A percentile compares a stretch with the other conserved stretches of the same genome.
Evolutionary conservation across 2,113 vertebrate genomes (phyloP).

Genomic region (Oceanodroma tethys): DNA sequence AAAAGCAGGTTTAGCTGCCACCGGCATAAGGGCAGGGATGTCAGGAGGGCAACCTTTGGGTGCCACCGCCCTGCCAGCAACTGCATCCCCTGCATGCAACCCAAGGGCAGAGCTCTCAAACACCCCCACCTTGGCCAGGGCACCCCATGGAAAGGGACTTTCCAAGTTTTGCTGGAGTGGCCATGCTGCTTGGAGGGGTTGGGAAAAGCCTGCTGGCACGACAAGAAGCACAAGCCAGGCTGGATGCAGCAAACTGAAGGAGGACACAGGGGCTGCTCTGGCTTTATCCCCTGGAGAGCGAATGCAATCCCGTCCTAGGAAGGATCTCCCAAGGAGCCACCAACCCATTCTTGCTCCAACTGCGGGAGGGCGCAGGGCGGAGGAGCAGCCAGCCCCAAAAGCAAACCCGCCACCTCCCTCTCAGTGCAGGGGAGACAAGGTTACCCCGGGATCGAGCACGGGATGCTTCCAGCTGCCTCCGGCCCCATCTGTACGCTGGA

Average conservation of each 20-base stretch:
- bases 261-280: not conserved
- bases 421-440: not conserved
- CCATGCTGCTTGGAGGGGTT: not conserved
- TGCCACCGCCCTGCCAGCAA: not conserved
- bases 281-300: not conserved
- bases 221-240: not conserved
- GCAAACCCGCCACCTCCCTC: not conserved
- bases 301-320: not conserved
- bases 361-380: fast-evolving
- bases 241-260: not conserved
- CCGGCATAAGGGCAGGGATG: not conserved
- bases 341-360: fast-evolving
- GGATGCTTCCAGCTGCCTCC: not conserved
- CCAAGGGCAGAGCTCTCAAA: not conserved
- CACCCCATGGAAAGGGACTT: not conserved
- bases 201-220: not conserved
- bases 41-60: not conserved
- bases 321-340: not conserved
- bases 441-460: fast-evolving
- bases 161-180: not conserved
- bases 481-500: not conserved
- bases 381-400: not conserved
- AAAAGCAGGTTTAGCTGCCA: not conserved
- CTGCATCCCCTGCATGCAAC: not conserved
- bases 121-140: fast-evolving